These are phyloP conservation scores for Myopa tessellatipennis DNA, from an alignment of 2,888 invertebrate genomes.

Conservation along the genomic window DNA sequence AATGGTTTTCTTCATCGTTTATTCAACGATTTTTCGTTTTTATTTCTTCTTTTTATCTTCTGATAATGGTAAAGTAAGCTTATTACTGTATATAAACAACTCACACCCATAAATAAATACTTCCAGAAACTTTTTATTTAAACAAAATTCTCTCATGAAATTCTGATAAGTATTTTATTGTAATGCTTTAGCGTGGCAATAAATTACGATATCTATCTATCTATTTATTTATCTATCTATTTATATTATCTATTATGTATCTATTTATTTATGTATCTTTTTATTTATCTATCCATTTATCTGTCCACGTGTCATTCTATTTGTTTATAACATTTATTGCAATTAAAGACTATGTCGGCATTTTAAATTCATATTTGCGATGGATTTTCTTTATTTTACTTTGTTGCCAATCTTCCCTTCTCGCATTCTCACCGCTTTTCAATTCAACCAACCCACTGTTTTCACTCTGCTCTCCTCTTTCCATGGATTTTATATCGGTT, in stretches of 20 bases:
- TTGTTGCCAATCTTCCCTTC: background rate
- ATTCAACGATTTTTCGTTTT: too few species aligned
- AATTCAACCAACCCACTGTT: background rate
- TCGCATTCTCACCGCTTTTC: too few species aligned
- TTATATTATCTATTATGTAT: background rate
- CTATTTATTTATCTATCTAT: too few species aligned
- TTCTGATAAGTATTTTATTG: background rate
- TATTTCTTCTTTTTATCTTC: too few species aligned
- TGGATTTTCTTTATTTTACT: slow-evolving; percentile 8
- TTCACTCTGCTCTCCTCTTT: background rate
- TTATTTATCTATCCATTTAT: too few species aligned
- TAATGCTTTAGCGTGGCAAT: background rate
- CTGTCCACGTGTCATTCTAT: background rate
- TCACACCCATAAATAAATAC: too few species aligned
- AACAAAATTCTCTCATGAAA: background rate
- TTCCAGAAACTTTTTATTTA: background rate
- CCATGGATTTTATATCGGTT: background rate
- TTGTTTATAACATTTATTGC: slow-evolving; percentile 1
- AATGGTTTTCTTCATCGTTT: too few species aligned
- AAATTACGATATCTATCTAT: background rate
- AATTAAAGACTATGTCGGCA: background rate
- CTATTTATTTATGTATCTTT: too few species aligned
- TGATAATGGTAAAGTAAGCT: too few species aligned
- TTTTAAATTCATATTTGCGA: slow-evolving; percentile 3
- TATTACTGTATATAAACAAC: too few species aligned